Evolutionary conservation across 2,797 vertebrate genomes (phyloP).

Genomic region (Pangasius larnaudii): DNA sequence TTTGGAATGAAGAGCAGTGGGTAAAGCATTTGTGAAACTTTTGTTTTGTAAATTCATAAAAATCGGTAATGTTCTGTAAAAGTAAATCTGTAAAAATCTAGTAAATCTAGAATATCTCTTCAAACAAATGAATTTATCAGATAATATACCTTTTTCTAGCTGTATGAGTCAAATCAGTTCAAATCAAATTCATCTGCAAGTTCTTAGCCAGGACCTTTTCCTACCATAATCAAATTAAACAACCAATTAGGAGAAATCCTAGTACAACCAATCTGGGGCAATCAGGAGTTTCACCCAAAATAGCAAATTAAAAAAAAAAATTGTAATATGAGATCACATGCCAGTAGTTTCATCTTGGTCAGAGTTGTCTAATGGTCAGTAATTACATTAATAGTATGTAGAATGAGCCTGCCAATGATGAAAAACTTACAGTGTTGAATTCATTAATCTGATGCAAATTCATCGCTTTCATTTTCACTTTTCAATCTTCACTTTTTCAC

Average conservation of each 20-base stretch:
- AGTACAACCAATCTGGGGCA: neutral
- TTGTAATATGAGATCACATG: neutral
- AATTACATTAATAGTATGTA: neutral
- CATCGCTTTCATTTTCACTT: neutral
- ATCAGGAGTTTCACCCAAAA: neutral
- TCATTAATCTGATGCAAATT: neutral
- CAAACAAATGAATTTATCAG: constrained; percentile 21
- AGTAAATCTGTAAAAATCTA: neutral
- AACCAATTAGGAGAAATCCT: neutral
- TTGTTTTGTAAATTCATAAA: neutral
- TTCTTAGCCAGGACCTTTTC: constrained; percentile 5
- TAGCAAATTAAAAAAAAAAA: neutral
- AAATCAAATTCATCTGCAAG: constrained; percentile 26
- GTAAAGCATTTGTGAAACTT: neutral
- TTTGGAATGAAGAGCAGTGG: neutral
- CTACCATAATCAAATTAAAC: neutral
- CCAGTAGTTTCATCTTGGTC: neutral
- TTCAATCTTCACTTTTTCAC: no score
- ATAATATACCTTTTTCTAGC: constrained; percentile 9
- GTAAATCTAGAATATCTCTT: neutral
- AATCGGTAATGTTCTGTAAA: neutral
- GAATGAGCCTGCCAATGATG: neutral
- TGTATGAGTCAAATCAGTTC: constrained; percentile 13
- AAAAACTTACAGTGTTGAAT: neutral
- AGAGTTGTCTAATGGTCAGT: neutral